Percentiles rank a stretch among this genome's conserved stretches.
Evolutionary conservation across 2,113 vertebrate species (phyloP).

Genomic region (Chaetura pelagica): DNA sequence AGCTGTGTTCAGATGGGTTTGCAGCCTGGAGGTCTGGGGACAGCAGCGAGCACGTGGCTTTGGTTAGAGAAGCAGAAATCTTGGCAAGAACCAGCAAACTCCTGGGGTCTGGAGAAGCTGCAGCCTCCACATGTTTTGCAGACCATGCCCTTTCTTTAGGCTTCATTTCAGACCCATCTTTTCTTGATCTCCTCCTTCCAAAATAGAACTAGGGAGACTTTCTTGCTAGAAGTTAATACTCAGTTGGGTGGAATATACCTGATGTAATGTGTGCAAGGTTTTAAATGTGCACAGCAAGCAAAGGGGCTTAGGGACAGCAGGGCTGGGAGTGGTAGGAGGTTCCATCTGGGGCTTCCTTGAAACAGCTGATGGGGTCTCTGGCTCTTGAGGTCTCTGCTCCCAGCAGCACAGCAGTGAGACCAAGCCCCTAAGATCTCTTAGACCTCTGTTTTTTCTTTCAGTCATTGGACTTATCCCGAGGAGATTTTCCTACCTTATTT

Average conservation of each 20-base stretch:
- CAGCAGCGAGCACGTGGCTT: not conserved
- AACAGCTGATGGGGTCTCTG: not conserved
- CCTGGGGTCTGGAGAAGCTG: not conserved
- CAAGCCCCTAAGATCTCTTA: not conserved
- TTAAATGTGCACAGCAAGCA: not conserved
- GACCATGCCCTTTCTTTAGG: not conserved
- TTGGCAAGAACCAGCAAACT: not conserved
- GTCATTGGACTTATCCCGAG: not conserved
- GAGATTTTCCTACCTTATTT: not conserved
- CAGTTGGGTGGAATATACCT: rapidly evolving
- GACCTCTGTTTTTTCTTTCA: not conserved
- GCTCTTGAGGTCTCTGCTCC: not conserved
- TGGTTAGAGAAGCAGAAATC: not conserved
- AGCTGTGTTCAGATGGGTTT: not conserved
- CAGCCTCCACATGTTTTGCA: not conserved
- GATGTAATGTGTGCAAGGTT: not conserved
- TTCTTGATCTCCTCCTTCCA: not conserved
- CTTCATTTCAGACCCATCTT: not conserved
- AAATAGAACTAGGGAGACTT: not conserved
- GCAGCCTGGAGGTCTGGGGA: not conserved
- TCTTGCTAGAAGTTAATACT: not conserved
- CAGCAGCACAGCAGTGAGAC: not conserved
- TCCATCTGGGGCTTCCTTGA: not conserved
- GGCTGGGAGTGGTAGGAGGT: not conserved
- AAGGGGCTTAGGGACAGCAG: not conserved